Conservation (phyloP, 2,113 vertebrate species). For the Lucifuga dentata region DNA sequence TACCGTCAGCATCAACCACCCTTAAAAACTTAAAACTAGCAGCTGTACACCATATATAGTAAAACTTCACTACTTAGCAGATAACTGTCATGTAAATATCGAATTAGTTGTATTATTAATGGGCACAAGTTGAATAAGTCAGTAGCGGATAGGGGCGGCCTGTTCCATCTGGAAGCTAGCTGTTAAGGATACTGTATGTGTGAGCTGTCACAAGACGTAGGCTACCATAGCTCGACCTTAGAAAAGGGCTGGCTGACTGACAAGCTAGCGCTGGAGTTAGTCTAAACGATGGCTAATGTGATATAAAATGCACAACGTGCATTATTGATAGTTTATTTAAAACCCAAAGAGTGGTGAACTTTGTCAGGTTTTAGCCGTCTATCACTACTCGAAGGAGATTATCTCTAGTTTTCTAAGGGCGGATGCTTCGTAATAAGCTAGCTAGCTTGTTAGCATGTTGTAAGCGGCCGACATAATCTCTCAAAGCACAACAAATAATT, state of each 20-base stretch:
- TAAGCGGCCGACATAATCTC: constrained; percentile 1
- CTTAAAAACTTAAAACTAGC: too few relatives aligned
- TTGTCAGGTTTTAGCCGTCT: not conserved
- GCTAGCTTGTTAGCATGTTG: constrained; percentile 10
- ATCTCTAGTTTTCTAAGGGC: constrained; percentile 53
- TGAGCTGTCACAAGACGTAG: constrained; percentile 41
- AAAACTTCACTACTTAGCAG: not conserved
- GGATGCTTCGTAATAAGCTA: constrained; percentile 66
- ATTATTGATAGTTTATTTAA: not conserved
- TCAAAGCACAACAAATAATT: not conserved
- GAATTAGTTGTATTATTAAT: not conserved
- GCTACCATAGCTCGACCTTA: constrained; percentile 44
- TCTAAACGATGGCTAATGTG: accelerated
- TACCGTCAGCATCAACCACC: too few relatives aligned
- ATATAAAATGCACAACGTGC: accelerated
- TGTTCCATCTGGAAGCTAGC: constrained; percentile 35
- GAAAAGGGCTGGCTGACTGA: not conserved
- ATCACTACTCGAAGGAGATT: constrained; percentile 6
- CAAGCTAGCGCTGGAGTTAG: too few relatives aligned
- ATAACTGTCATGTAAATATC: not conserved
- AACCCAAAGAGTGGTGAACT: accelerated
- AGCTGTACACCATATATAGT: accelerated
- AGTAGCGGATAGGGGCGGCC: constrained; percentile 58
- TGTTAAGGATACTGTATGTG: constrained; percentile 20
- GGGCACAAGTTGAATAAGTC: constrained; percentile 23